A percentile compares a stretch with the other conserved stretches of the same genome.
Evolutionary conservation across 2,113 vertebrate genomes (phyloP).

Genomic region (Gadus macrocephalus): DNA sequence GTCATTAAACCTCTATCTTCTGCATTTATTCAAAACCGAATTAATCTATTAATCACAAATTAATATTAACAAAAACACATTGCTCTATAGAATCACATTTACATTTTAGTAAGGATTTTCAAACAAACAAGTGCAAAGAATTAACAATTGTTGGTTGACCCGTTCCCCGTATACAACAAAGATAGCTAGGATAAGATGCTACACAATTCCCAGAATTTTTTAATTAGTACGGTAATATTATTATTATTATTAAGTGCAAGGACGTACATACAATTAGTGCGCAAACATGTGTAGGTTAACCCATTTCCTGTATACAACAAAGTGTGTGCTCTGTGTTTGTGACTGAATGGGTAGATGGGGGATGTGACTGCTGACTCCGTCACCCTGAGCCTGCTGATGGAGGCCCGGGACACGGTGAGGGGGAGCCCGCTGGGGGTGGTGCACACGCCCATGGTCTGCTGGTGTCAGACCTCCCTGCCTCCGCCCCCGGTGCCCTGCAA

Average conservation of each 20-base stretch:
- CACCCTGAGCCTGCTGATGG: conserved; percentile 62
- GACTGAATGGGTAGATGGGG: conserved; percentile 44
- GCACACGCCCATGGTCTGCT: conserved; percentile 68
- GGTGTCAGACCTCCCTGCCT: conserved; percentile 65
- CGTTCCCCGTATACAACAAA: too few relatives aligned
- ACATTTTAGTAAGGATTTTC: too few relatives aligned
- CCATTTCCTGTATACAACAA: background rate
- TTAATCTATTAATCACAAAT: background rate
- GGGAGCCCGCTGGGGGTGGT: conserved; percentile 72
- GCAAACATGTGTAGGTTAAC: too few relatives aligned
- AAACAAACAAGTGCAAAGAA: too few relatives aligned
- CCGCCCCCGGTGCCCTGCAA: conserved; percentile 38
- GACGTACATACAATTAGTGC: too few relatives aligned
- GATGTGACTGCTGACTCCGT: conserved; percentile 46
- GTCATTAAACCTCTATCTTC: too few relatives aligned
- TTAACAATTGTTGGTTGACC: too few relatives aligned
- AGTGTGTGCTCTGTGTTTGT: background rate
- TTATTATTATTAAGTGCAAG: too few relatives aligned
- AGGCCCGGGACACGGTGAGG: conserved; percentile 64
- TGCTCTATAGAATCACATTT: background rate
- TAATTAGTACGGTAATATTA: too few relatives aligned
- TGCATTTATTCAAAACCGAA: too few relatives aligned
- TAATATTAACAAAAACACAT: background rate
- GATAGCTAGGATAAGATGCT: too few relatives aligned
- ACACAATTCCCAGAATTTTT: too few relatives aligned